Conservation (phyloP, 2,797 vertebrate species). For the Anolis apletophallus region DNA sequence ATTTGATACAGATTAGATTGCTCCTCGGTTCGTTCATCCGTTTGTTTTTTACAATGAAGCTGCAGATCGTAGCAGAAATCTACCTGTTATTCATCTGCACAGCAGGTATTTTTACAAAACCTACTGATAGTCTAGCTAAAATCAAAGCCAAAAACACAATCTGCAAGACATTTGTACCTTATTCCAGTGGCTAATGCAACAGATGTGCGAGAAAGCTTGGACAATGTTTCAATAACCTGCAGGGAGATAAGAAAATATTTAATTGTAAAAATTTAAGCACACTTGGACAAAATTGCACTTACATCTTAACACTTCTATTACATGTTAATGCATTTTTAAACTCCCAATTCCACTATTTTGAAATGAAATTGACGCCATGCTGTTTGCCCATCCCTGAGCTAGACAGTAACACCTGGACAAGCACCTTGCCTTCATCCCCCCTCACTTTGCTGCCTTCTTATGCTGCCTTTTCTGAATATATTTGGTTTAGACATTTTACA, state of each 20-base stretch:
- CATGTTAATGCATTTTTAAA: neutral
- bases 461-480: neutral
- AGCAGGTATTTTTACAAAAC: neutral
- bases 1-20: neutral
- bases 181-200: slow-evolving; percentile 88
- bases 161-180: slow-evolving; percentile 80
- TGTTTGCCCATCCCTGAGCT: no score
- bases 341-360: neutral
- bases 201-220: slow-evolving; percentile 89
- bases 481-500: neutral
- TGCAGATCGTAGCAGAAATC: neutral
- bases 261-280: neutral
- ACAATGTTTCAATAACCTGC: slow-evolving; percentile 96
- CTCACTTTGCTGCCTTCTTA: neutral
- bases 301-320: neutral
- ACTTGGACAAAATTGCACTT: neutral
- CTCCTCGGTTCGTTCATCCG: neutral
- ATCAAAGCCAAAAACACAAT: neutral
- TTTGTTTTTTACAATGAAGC: neutral
- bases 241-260: slow-evolving; percentile 27
- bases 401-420: neutral
- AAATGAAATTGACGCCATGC: neutral
- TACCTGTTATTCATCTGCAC: slow-evolving; percentile 11
- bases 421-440: neutral
- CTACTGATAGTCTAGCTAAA: neutral